phyloP scores from a whole-genome alignment of 2,888 invertebrate species.

The Tiphia femorata region DNA sequence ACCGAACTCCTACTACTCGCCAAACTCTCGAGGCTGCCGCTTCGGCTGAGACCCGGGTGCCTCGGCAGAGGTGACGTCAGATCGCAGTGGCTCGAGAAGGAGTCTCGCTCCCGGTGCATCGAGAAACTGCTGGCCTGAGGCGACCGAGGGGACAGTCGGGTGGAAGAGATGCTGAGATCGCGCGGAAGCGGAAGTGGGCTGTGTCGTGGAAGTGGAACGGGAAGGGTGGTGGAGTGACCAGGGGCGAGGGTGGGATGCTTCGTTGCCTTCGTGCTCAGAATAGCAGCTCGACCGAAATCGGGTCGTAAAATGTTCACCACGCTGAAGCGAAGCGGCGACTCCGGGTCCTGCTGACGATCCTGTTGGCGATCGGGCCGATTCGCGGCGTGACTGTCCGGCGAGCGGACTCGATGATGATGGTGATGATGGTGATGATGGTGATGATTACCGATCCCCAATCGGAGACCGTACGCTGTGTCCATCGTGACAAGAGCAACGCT shows the following conservation, averaged over 20 bases:
- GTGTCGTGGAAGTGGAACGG: constrained; percentile 38
- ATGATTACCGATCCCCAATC: constrained; percentile 46
- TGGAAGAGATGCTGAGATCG: constrained; percentile 51
- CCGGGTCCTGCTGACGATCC: constrained; percentile 30
- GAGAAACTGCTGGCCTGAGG: constrained; percentile 35
- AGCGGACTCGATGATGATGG: constrained; percentile 37
- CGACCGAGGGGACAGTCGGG: constrained; percentile 52
- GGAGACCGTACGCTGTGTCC: constrained; percentile 59
- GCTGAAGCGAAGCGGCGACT: constrained; percentile 77
- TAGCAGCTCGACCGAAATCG: constrained; percentile 84
- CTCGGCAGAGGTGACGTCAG: constrained; percentile 55
- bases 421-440: constrained; percentile 48
- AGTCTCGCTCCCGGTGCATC: constrained; percentile 45
- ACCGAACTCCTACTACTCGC: constrained; percentile 65
- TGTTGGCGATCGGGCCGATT: constrained; percentile 21
- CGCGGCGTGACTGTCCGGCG: constrained; percentile 31
- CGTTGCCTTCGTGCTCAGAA: constrained; percentile 73
- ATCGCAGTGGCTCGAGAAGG: constrained; percentile 49
- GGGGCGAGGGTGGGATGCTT: constrained; percentile 48
- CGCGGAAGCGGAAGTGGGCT: constrained; percentile 48
- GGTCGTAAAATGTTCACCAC: constrained; percentile 89
- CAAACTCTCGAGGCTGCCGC: constrained; percentile 65
- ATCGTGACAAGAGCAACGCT: constrained; percentile 61
- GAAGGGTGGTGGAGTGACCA: constrained; percentile 40
- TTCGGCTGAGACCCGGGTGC: constrained; percentile 58